Evolutionary conservation across 35 echinoderm and acorn worm species (phyloP), one percentile per base, ranked within the genome.

Genomic region (Chiridota heheva): DNA sequence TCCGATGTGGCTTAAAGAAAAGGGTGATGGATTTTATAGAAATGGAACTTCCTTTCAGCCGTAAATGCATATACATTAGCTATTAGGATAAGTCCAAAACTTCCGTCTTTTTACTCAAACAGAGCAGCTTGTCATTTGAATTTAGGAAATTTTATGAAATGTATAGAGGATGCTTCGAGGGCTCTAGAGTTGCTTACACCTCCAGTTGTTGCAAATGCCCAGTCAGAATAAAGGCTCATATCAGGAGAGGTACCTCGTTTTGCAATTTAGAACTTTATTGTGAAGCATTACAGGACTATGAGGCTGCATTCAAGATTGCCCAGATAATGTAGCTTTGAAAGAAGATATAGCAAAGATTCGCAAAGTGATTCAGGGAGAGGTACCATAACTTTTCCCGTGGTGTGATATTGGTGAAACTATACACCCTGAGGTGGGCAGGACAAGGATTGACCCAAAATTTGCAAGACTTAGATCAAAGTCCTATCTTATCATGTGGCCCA

Each of bases 31-130:
- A 36, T 98, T 98, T 60, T 98, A 84, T 61, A 91, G 73, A 63
- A 56, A 18, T 88, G 89, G 12, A 98, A 98, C 47, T 86, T 76
- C 61, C 80, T 91, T 4, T 90, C 95, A 48, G 95, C 95, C 22
- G 60, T 98, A n/a, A 98, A 98, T 70, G 95, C 95, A 1, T 98
- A 98, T 42, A 98, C 91, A 84, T 56, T 87, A 58, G 95, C 95
- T 37, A 81, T 88, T 26, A 83, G 89, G 44, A 58, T 98, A 20
- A 87, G 88, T 75, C 72, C 83, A 27, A 86, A 85, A 15, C 43
- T 87, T 7, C 84, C 84, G 20, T 60, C 75, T 0, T 67, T 98
- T 3, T 90, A 91, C 67, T 98, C 95, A 29, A 98, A 98, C 75
- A 58, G 95, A 44, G 90, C 89, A 2, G 89, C 95, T 40, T 98